Percentiles rank a stretch among this genome's conserved stretches.
Evolutionary conservation across 2,797 vertebrate species (phyloP).

Genomic region (Benthosema pterotum): DNA sequence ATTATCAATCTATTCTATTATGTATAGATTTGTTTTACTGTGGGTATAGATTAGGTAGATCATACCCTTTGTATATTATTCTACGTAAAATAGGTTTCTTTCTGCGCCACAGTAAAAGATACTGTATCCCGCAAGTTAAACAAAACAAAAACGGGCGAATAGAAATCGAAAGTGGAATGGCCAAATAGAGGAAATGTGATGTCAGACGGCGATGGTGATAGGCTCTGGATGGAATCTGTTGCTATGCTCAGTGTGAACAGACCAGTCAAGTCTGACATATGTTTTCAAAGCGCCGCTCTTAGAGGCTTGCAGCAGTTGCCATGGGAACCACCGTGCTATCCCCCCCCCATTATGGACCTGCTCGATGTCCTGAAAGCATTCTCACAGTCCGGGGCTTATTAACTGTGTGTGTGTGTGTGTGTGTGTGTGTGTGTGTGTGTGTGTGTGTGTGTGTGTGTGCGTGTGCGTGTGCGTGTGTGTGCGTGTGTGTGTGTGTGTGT

Average conservation of each 20-base stretch:
- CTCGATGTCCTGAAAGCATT: conserved; percentile 67
- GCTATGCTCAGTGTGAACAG: conserved; percentile 77
- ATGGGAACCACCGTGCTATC: conserved; percentile 81
- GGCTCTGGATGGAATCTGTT: conserved; percentile 70
- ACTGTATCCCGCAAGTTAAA: too few species aligned
- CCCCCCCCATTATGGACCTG: conserved; percentile 72
- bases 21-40: too few species aligned
- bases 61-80: too few species aligned
- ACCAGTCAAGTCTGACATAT: conserved; percentile 82
- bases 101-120: too few species aligned
- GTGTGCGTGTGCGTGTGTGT: background rate
- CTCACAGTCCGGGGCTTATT: conserved; percentile 51
- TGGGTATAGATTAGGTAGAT: too few species aligned
- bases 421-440: background rate
- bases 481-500: background rate
- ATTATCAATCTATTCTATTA: too few species aligned
- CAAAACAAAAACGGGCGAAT: too few species aligned
- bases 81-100: too few species aligned
- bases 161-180: conserved; percentile 48
- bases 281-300: conserved; percentile 80
- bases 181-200: conserved; percentile 27
- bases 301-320: conserved; percentile 80
- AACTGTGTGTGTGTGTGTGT: conserved; percentile 4
- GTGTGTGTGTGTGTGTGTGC: conserved; percentile 15
- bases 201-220: conserved; percentile 59